Evolutionary conservation across 2,888 invertebrate species (phyloP).

Genomic region (Drosophila niveifrons): DNA sequence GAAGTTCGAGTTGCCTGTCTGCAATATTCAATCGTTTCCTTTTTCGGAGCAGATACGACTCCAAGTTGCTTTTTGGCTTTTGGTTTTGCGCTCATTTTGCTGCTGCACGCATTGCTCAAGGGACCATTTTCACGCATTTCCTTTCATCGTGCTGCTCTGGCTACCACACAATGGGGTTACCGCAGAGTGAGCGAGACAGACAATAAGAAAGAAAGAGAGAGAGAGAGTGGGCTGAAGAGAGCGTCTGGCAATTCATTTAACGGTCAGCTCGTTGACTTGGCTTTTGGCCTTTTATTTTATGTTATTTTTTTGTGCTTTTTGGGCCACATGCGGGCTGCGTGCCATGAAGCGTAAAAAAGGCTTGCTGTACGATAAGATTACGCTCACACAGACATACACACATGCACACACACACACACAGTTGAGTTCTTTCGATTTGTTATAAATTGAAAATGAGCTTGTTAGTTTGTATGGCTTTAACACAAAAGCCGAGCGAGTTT

Average conservation of each 20-base stretch:
- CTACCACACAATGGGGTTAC: conserved; percentile 18
- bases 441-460: conserved; percentile 78
- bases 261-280: conserved; percentile 62
- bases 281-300: conserved; percentile 36
- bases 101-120: conserved; percentile 42
- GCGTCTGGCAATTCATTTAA: conserved; percentile 56
- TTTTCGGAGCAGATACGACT: neutral
- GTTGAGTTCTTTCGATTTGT: conserved; percentile 65
- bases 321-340: conserved; percentile 53
- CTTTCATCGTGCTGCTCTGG: conserved; percentile 12
- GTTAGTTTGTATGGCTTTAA: conserved; percentile 61
- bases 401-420: conserved; percentile 12
- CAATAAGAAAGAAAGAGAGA: neutral
- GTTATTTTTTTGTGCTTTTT: neutral
- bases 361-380: conserved; percentile 74
- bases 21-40: conserved; percentile 10
- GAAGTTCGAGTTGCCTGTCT: neutral
- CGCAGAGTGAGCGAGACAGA: neutral
- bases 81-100: conserved; percentile 30
- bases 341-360: conserved; percentile 72
- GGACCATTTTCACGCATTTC: conserved; percentile 34
- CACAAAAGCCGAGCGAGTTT: conserved; percentile 36
- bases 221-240: neutral
- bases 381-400: conserved; percentile 24
- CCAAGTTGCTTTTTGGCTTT: conserved; percentile 8